A percentile compares a stretch with the other conserved stretches of the same genome.
phyloP scores from a whole-genome alignment of 2,888 invertebrate species.

The Isotomurus palustris region DNA sequence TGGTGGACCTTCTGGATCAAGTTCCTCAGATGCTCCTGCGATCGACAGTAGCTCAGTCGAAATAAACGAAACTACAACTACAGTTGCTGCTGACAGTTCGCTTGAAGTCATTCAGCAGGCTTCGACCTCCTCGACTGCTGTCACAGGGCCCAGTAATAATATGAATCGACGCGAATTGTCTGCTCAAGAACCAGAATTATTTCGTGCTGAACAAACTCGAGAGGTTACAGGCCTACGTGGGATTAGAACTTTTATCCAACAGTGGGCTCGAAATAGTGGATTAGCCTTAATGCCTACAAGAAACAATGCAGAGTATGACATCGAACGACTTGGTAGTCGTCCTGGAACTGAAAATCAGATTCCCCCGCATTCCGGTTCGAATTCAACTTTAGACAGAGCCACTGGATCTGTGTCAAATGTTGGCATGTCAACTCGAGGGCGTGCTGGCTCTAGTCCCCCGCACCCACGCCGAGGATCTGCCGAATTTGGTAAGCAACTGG shows the following conservation, averaged over 20 bases:
- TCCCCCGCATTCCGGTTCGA: not conserved
- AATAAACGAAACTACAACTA: not conserved
- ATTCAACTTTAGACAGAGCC: no score
- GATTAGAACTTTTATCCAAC: conserved; percentile 8
- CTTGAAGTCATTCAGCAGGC: not conserved
- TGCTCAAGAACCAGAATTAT: not conserved
- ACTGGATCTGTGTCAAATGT: no score
- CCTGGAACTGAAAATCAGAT: not conserved
- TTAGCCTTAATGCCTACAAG: conserved; percentile 11
- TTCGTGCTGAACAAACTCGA: no score
- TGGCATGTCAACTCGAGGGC: no score
- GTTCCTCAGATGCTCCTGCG: not conserved
- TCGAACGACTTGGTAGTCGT: not conserved
- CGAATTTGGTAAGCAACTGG: no score
- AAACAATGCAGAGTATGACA: not conserved
- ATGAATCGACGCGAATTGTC: conserved; percentile 2
- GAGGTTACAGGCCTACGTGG: conserved; percentile 7
- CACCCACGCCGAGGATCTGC: no score
- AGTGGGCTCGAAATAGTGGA: conserved; percentile 18
- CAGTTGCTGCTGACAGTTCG: no score
- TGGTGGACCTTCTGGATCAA: not conserved
- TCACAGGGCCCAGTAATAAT: not conserved
- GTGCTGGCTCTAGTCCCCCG: no score
- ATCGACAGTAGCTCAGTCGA: not conserved
- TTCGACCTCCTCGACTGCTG: not conserved